Evolutionary conservation across 2,888 invertebrate genomes (phyloP), one percentile per base, ranked within the genome.

Genomic region (Alcis repandata): DNA sequence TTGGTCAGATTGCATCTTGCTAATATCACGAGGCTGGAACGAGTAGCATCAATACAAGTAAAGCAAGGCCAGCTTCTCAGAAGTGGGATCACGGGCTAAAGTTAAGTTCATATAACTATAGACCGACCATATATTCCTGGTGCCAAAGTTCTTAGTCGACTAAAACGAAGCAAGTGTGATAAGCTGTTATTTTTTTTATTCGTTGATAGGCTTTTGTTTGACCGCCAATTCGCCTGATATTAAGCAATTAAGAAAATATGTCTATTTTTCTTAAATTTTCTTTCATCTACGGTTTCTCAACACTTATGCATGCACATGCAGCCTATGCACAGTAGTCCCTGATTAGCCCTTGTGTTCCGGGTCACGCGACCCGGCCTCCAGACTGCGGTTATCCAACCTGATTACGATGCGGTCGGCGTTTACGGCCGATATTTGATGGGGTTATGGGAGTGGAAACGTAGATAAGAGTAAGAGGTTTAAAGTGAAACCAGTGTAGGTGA

Each of bases 261-360:
- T 4, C n/a, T 3, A 11, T 4, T 40, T 40, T 41, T 17, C 41
- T 15, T 17, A 11, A 19, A 13, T 45, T 49, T 3, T 33, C 10
- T 33, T 33, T 33, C 2, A 10, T 10, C 4, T 2, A 7, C 36
- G 11, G 7, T 36, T 19, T 20, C 17, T 32, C 27, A 48, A 8
- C 22, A 59, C 20, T 56, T 56, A 20, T 58, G 46, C 46, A 52
- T 64, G 59, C 59, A 57, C 40, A 10, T 20, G 27, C 27, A 27
- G 27, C 6, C 27, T 27, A 27, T 27, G 58, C 63, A 56, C 59
- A 51, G 60, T 65, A 65, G 65, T 65, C 56, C 56, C 72, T 74
- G 75, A 76, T 80, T 76, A 74, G 71, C 72, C 65, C 70, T 76
- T 70, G 68, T 61, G 71, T 74, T 69, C 72, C 71, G 75, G 72